Evolutionary conservation across 2,797 vertebrate species (phyloP).

Genomic region (Xerus rutilus): DNA sequence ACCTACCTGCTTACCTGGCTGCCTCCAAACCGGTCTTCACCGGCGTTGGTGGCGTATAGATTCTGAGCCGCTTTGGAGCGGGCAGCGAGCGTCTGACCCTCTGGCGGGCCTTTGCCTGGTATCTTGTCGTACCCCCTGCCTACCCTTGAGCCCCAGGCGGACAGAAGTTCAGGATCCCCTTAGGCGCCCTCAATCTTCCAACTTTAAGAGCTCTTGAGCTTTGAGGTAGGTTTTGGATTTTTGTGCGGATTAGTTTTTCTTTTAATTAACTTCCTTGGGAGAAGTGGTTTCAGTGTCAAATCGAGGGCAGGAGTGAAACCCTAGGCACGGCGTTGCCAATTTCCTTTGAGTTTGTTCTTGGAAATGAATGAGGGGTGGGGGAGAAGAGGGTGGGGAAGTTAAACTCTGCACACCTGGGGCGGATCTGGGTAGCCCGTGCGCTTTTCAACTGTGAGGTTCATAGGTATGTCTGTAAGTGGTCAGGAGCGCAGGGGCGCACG

Average conservation of each 20-base stretch:
- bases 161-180: background rate
- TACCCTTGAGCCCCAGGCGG: background rate
- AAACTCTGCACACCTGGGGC: background rate
- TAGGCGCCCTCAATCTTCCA: background rate
- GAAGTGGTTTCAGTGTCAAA: constrained; percentile 43
- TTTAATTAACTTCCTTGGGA: constrained; percentile 66
- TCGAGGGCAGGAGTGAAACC: constrained; percentile 58
- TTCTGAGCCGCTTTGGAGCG: background rate
- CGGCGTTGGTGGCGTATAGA: background rate
- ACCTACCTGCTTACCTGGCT: constrained; percentile 52
- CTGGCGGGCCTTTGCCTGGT: background rate
- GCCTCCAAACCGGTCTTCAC: background rate
- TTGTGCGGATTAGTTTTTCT: constrained; percentile 68
- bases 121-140: background rate
- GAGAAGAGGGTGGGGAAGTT: background rate
- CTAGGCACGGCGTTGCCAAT: constrained; percentile 41
- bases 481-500: background rate
- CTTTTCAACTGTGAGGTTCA: background rate
- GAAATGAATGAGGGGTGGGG: background rate
- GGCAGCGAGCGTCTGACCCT: background rate
- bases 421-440: background rate
- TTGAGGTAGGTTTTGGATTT: constrained; percentile 57
- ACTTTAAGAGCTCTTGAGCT: constrained; percentile 47
- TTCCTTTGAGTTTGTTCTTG: constrained; percentile 68
- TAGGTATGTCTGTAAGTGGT: background rate